Percentiles rank a stretch among this genome's conserved stretches.
Evolutionary conservation across 2,113 vertebrate species (phyloP).

Genomic region (Harpagus bidentatus): DNA sequence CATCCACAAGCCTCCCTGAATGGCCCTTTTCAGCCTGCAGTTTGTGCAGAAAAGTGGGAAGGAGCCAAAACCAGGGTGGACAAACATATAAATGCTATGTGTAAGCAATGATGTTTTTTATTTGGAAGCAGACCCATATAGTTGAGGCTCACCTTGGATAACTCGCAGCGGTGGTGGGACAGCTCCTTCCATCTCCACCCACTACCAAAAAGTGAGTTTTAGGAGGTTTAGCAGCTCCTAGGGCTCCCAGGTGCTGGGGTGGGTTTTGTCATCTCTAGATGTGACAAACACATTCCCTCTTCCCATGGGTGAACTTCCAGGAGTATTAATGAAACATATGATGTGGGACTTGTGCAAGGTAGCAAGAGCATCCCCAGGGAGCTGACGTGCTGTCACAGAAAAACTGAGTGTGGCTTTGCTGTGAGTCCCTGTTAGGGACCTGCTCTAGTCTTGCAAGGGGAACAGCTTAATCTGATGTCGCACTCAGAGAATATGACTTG

Average conservation of each 20-base stretch:
- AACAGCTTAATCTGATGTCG: neutral
- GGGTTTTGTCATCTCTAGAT: neutral
- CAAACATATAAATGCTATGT: slow-evolving; percentile 46
- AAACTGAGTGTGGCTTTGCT: neutral
- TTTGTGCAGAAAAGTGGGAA: slow-evolving; percentile 22
- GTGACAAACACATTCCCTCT: neutral
- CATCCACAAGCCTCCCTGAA: neutral
- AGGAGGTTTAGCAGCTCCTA: neutral
- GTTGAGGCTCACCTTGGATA: slow-evolving; percentile 41
- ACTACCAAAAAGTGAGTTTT: neutral
- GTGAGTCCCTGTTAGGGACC: neutral
- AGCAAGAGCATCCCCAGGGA: neutral
- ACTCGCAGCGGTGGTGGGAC: neutral
- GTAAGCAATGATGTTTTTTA: slow-evolving; percentile 15
- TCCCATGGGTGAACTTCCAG: neutral
- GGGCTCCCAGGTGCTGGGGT: neutral
- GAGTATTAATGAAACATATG: neutral
- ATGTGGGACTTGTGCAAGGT: neutral
- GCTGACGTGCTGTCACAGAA: neutral
- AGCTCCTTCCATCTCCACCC: neutral
- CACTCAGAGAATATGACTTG: neutral
- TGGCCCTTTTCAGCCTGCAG: slow-evolving; percentile 50
- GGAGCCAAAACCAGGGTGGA: slow-evolving; percentile 10
- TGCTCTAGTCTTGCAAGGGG: neutral
- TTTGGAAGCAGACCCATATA: neutral